Percentiles rank a stretch among this genome's conserved stretches.
phyloP scores from a whole-genome alignment of 1,140 invertebrate genomes.

The Glossosoma conforme region DNA sequence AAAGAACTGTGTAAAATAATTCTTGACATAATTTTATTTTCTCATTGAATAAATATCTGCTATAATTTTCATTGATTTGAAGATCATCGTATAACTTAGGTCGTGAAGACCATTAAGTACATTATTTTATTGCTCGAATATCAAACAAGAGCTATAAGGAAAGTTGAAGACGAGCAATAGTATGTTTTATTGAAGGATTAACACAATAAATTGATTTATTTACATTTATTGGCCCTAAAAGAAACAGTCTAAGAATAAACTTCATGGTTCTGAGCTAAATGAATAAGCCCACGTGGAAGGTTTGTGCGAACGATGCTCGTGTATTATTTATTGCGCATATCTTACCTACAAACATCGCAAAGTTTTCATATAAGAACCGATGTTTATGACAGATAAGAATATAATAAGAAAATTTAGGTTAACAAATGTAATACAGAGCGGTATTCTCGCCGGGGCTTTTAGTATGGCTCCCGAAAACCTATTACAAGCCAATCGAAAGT shows the following conservation, averaged over 20 bases:
- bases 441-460: neutral
- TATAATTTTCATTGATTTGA: too few species aligned
- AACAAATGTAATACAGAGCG: slow-evolving; percentile 11
- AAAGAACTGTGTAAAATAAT: too few species aligned
- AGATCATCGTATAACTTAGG: too few species aligned
- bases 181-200: neutral
- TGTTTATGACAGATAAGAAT: slow-evolving; percentile 9
- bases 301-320: slow-evolving; percentile 1
- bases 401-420: slow-evolving; percentile 6
- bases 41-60: too few species aligned
- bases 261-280: slow-evolving; percentile 1
- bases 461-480: neutral
- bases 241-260: neutral
- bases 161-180: neutral
- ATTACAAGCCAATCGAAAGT: neutral
- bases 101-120: too few species aligned
- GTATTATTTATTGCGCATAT: slow-evolving; percentile 15
- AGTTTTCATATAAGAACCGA: slow-evolving; percentile 13
- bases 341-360: neutral
- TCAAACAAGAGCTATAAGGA: too few species aligned
- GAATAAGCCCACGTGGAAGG: neutral
- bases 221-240: neutral
- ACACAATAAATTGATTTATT: neutral
- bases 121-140: too few species aligned
- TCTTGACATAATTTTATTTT: too few species aligned